Base-by-base conservation (phyloP, 64 coral and sea anemone species). In the Astreopora myriophthalma region DNA sequence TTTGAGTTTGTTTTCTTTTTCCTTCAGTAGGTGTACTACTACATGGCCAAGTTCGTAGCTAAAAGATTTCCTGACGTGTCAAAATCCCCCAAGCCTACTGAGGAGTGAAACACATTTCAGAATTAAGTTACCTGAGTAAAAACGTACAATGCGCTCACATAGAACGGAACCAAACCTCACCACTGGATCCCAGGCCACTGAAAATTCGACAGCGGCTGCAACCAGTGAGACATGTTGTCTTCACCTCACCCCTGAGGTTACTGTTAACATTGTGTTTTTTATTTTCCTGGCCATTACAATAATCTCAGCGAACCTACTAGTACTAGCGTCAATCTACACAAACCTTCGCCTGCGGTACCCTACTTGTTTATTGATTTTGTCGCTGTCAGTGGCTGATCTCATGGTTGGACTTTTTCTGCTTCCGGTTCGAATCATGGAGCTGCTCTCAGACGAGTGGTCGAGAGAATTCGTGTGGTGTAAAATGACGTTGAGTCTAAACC, bases 361-460 rank as follows among this genome's bases (percentile, higher is more conserved):
- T 3, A 58, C 85, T 5, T 82, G 80, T 52, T 38, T 81, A 3
- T 73, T 94, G 5, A 88, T 94, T 26, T 33, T 94, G 4, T 88
- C 85, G 29, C n/a, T 94, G 11, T 69, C 92, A 34, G 62, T 65
- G 19, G 85, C 92, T 32, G 92, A 94, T 25, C 75, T 94, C 17
- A 82, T 89, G 48, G 92, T 94, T 27, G 92, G 92, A 55, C 40
- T 89, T 25, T 55, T 94, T 3, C 75, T 94, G 1, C 25, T 94
- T 25, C 92, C 92, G 3, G 20, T 71, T 22, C 63, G 86, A n/a
- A 79, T 71, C 13, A 60, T 87, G 17, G 92, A 88, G 31, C 75
- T 94, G 23, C 72, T 89, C 31, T 86, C 75, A 0, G 39, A 71
- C 35, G 32, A 83, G 3, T 89, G 75, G 74, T 72, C 92, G 27